phyloP scores from a whole-genome alignment of 2,113 vertebrate genomes.

The Sporophila hypoxantha region DNA sequence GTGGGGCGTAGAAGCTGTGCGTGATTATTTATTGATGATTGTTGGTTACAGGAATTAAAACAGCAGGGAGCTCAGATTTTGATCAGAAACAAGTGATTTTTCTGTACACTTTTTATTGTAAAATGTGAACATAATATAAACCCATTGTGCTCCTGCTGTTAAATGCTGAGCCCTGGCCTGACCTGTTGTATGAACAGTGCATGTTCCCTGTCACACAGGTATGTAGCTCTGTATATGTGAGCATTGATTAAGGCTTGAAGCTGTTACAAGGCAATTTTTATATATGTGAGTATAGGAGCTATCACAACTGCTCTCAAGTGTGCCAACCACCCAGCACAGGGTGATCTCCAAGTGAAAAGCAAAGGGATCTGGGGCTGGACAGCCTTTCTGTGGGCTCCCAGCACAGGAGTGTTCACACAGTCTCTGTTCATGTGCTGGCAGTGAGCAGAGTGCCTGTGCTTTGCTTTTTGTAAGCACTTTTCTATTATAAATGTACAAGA shows the following conservation, averaged over 20 bases:
- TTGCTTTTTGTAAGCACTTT: neutral
- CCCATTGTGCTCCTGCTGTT: neutral
- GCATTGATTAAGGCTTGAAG: neutral
- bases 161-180: neutral
- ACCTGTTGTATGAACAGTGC: neutral
- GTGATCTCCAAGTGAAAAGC: neutral
- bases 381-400: neutral
- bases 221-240: neutral
- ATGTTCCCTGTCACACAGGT: neutral
- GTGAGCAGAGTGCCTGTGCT: neutral
- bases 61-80: constrained; percentile 39
- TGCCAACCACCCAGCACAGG: neutral
- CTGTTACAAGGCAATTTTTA: neutral
- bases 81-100: constrained; percentile 47
- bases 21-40: constrained; percentile 51
- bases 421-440: neutral
- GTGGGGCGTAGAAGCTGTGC: neutral
- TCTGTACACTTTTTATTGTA: constrained; percentile 17
- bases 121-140: constrained; percentile 11
- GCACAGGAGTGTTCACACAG: neutral
- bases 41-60: constrained; percentile 50
- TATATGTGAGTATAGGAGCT: neutral
- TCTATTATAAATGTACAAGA: neutral
- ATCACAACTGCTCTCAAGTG: neutral
- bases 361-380: neutral